These are phyloP conservation scores for Corapipo altera DNA, from an alignment of 2,113 vertebrate genomes.

Conservation along the genomic window DNA sequence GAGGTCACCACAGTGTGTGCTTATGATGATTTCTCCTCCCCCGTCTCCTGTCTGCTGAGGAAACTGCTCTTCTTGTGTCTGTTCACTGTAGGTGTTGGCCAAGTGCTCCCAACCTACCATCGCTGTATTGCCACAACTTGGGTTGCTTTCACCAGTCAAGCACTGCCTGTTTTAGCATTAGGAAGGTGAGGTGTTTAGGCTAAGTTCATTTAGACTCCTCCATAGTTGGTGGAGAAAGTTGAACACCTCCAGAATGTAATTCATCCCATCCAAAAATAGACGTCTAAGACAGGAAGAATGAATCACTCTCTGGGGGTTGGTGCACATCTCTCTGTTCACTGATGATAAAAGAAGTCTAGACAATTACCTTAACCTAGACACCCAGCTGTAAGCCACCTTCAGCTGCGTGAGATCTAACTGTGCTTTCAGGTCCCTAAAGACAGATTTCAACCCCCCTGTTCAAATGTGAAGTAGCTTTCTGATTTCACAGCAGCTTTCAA, in stretches of 20 bases:
- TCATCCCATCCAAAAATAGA: slow-evolving; percentile 59
- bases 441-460: slow-evolving; percentile 22
- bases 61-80: background rate
- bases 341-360: slow-evolving; percentile 68
- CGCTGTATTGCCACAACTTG: background rate
- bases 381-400: slow-evolving; percentile 59
- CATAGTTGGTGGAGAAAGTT: slow-evolving; percentile 25
- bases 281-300: slow-evolving; percentile 57
- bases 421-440: slow-evolving; percentile 43
- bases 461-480: slow-evolving; percentile 22
- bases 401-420: slow-evolving; percentile 4
- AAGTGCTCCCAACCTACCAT: background rate
- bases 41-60: background rate
- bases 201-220: slow-evolving; percentile 46
- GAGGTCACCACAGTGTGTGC: background rate
- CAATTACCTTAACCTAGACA: slow-evolving; percentile 65
- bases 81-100: background rate
- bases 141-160: background rate
- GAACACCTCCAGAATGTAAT: slow-evolving; percentile 63
- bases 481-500: slow-evolving; percentile 53
- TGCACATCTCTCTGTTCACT: slow-evolving; percentile 30
- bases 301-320: slow-evolving; percentile 64
- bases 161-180: background rate
- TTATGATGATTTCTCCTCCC: background rate
- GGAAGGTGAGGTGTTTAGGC: background rate